Evolutionary conservation across 2,888 invertebrate species (phyloP).

Genomic region (Cephonodes hylas): DNA sequence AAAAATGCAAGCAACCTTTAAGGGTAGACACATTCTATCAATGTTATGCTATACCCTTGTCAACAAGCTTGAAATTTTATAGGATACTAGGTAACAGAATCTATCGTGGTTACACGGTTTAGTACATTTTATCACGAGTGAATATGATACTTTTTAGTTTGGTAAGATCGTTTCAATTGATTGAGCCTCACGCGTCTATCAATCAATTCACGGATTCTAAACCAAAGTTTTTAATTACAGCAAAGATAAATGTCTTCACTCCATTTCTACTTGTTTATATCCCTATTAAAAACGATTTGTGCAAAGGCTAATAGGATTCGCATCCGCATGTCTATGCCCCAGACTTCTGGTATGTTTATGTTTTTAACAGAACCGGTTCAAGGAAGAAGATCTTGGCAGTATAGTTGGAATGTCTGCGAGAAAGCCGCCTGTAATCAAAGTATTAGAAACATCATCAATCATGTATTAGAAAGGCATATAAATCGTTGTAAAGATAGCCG

Average conservation of each 20-base stretch:
- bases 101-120: too few species aligned
- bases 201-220: background rate
- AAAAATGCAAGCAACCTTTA: too few species aligned
- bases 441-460: too few species aligned
- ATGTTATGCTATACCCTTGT: too few species aligned
- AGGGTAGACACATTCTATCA: too few species aligned
- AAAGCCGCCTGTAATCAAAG: background rate
- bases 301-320: constrained; percentile 2
- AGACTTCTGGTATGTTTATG: background rate
- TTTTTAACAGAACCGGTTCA: background rate
- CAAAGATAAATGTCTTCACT: constrained; percentile 29
- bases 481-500: too few species aligned
- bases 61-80: too few species aligned
- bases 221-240: background rate
- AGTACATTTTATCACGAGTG: too few species aligned
- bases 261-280: constrained; percentile 30
- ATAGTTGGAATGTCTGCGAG: background rate
- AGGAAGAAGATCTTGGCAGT: background rate
- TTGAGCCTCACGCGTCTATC: background rate
- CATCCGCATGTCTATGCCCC: background rate
- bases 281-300: constrained; percentile 31
- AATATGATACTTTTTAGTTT: too few species aligned
- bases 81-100: too few species aligned
- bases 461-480: background rate
- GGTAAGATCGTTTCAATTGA: too few species aligned